Percentiles rank a stretch among this genome's conserved stretches.
Conservation (phyloP, 53 echinoderm and acorn worm species). For the Mesocentrotus franciscanus region DNA sequence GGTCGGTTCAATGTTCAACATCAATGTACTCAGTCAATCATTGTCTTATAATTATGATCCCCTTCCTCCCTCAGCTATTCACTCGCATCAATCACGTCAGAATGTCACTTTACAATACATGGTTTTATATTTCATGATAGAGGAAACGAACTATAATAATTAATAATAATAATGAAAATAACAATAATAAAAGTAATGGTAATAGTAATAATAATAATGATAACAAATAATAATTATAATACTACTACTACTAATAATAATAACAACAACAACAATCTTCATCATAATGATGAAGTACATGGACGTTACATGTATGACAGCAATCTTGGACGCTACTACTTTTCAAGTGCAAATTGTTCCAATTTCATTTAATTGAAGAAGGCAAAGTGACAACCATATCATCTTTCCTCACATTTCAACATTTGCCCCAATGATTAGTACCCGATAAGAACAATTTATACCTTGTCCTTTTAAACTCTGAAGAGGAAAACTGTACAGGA, state of each 20-base stretch:
- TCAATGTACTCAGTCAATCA: background rate
- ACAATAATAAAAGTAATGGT: too few species aligned
- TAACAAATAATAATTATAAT: too few species aligned
- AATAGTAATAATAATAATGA: too few species aligned
- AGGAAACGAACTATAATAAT: too few species aligned
- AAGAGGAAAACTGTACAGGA: too few species aligned
- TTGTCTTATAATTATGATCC: background rate
- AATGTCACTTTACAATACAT: background rate
- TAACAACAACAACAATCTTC: background rate
- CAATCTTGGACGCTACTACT: background rate
- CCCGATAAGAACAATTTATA: too few species aligned
- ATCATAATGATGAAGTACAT: background rate
- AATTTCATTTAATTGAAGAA: background rate
- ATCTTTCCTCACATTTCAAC: background rate
- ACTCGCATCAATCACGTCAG: background rate
- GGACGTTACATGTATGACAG: too few species aligned
- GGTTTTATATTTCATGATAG: background rate
- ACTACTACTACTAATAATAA: too few species aligned
- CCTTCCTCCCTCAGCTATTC: background rate
- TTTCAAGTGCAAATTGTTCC: background rate
- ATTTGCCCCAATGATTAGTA: background rate
- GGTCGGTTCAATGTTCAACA: background rate
- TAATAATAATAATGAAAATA: too few species aligned
- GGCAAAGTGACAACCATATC: too few species aligned
- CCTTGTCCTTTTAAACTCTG: too few species aligned